Evolutionary conservation across 2,888 invertebrate species (phyloP), one percentile per base, ranked within the genome.

Genomic region (Nebria brevicollis): DNA sequence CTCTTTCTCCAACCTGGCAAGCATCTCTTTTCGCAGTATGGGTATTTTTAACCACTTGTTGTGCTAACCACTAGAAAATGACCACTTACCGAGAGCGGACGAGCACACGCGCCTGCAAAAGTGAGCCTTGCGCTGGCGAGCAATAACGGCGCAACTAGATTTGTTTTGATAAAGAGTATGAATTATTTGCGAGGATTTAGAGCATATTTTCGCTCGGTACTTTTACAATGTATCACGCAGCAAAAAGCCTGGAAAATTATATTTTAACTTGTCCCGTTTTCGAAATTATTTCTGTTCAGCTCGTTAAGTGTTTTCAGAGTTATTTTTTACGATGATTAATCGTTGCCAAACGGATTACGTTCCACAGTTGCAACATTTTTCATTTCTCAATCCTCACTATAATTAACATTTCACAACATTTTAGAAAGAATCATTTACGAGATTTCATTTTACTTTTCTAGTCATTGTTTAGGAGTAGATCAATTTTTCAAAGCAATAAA

Each of bases 241-340:
- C 75, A 79, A 79, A 79, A 79, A 79, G 73, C 75, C 70, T 34
- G 79, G 75, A 80, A 80, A 80, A 80, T 80, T 80, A 80, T 80
- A 75, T 75, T 80, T 70, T 75, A 80, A 80, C 80, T 80, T 80
- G 75, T 75, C 75, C 80, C 64, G 80, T 75, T 80, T 75, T 68
- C 64, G 65, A 54, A 3, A 54, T 54, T 54, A 54, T 54, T 70
- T 64, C 15, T 42, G 72, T 80, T 75, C 70, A 75, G 80, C 70
- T 70, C 54, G 54, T 11, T 54, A 54, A 54, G 54, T 54, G 54
- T 54, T 54, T 54, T 54, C 13, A 54, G 13, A 54, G 11, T 54
- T 54, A 54, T 8, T 54, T 65, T 34, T 78, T 66, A 74, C 11
- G 20, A 74, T 78, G 78, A 78, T 78, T 66, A 78, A 78, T 78